phyloP scores from a whole-genome alignment of 1,140 invertebrate species.

The Drosophila repletoides region DNA sequence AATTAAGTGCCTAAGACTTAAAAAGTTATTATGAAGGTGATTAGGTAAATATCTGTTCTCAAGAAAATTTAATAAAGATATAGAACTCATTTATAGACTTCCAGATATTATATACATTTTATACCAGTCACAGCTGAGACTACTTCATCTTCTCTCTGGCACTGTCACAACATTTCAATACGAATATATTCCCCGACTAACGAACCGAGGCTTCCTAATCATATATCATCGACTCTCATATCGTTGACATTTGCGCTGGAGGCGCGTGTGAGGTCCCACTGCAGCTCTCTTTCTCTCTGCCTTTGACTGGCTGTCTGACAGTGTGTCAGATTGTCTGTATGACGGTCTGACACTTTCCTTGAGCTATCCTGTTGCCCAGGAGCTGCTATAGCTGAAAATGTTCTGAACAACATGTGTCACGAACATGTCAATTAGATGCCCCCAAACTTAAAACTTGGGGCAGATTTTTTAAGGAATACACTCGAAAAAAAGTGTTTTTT shows the following conservation, averaged over 20 bases:
- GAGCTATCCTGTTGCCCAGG: slow-evolving; percentile 41
- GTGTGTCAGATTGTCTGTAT: not conserved
- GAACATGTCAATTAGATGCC: slow-evolving; percentile 80
- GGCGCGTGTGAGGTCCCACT: slow-evolving; percentile 61
- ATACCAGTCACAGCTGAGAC: no score
- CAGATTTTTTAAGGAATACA: slow-evolving; percentile 37
- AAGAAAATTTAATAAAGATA: not conserved
- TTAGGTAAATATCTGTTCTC: not conserved
- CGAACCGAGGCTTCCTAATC: slow-evolving; percentile 70
- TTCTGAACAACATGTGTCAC: slow-evolving; percentile 68
- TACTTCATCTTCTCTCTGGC: not conserved
- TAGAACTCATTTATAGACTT: not conserved
- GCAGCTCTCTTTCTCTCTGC: not conserved
- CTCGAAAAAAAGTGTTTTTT: no score
- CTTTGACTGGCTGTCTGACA: not conserved
- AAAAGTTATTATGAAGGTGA: not conserved
- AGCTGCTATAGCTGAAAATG: slow-evolving; percentile 31
- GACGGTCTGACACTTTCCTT: slow-evolving; percentile 7
- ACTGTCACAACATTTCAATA: slow-evolving; percentile 61
- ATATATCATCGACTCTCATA: slow-evolving; percentile 75
- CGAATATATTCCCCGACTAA: slow-evolving; percentile 51
- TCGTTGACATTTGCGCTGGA: slow-evolving; percentile 64
- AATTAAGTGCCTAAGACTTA: not conserved
- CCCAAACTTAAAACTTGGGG: slow-evolving; percentile 42
- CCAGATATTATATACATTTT: not conserved